Percentiles rank a stretch among this genome's conserved stretches.
These are phyloP conservation scores for Sceloporus undulatus DNA, from an alignment of 2,113 vertebrate genomes.

Conservation along the genomic window DNA sequence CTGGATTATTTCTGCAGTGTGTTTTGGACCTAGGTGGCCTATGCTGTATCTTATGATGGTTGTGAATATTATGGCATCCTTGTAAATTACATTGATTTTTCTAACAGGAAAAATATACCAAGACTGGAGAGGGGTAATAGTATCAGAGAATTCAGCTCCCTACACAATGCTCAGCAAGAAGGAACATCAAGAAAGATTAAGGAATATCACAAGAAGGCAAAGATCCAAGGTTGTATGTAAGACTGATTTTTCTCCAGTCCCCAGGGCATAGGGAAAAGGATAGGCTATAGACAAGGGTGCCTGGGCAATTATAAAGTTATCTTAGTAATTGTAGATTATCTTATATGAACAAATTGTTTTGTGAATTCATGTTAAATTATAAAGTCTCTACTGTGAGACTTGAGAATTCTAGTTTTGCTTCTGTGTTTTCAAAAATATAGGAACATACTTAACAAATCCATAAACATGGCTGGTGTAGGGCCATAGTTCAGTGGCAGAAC, in stretches of 20 bases:
- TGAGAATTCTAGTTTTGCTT: background rate
- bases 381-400: background rate
- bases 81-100: constrained; percentile 55
- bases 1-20: too few relatives aligned
- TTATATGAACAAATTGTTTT: background rate
- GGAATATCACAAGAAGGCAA: background rate
- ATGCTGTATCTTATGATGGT: background rate
- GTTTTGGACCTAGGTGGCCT: background rate
- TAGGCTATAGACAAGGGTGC: too few relatives aligned
- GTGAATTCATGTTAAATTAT: background rate
- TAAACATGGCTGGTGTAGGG: background rate
- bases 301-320: background rate
- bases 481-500: background rate
- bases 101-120: constrained; percentile 44
- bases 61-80: constrained; percentile 41
- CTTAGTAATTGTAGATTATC: background rate
- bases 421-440: background rate
- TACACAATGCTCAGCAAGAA: constrained; percentile 23
- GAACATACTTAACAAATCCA: background rate
- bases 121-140: constrained; percentile 57
- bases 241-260: background rate
- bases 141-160: constrained; percentile 22
- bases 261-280: background rate
- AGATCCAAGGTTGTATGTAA: constrained; percentile 16
- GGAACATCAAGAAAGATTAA: background rate